phyloP scores from a whole-genome alignment of 2,113 vertebrate species.

The Regulus satrapa region DNA sequence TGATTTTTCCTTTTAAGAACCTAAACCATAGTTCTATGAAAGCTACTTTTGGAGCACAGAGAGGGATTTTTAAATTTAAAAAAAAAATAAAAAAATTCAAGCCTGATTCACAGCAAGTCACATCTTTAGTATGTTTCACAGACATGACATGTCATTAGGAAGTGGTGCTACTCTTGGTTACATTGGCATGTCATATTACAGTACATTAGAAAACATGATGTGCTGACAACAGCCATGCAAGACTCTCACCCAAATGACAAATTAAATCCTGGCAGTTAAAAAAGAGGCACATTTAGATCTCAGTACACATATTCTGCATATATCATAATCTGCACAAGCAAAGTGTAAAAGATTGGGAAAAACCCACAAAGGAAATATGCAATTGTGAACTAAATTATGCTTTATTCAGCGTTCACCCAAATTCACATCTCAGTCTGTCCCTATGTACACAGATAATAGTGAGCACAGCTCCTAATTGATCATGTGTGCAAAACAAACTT shows the following conservation, averaged over 20 bases:
- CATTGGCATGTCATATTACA: neutral
- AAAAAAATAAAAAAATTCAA: neutral
- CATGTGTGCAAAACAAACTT: neutral
- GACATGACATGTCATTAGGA: conserved; percentile 20
- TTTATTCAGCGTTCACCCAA: neutral
- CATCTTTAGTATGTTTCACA: neutral
- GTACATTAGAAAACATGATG: conserved; percentile 32
- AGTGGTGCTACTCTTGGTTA: conserved; percentile 16
- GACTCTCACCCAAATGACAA: conserved; percentile 34
- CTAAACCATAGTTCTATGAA: neutral
- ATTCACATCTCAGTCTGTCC: neutral
- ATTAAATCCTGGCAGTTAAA: conserved; percentile 19
- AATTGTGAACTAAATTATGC: neutral
- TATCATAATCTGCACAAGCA: neutral
- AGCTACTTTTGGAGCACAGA: neutral
- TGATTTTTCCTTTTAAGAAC: neutral
- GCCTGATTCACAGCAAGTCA: neutral
- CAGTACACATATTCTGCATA: neutral
- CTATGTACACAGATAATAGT: neutral
- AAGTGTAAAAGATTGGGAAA: neutral
- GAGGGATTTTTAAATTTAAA: neutral
- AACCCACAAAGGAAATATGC: neutral
- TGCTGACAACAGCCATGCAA: conserved; percentile 32
- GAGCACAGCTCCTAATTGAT: neutral
- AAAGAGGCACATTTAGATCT: neutral